phyloP scores from a whole-genome alignment of 2,113 vertebrate species.

The Castor canadensis region DNA sequence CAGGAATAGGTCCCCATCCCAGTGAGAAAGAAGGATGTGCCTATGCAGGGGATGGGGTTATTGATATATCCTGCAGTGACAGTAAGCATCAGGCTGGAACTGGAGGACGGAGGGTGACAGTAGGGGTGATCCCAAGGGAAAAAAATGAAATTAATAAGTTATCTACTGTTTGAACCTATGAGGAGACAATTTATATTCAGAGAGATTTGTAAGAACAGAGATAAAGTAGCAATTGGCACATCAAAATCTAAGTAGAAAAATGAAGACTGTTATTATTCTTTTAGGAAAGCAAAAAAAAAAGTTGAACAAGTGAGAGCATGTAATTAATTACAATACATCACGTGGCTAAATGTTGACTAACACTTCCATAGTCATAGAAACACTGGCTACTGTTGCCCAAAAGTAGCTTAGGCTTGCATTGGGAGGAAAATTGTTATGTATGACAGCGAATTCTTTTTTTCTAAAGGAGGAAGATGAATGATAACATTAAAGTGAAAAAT shows the following conservation, averaged over 20 bases:
- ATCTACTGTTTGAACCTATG: not conserved
- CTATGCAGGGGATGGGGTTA: too few relatives aligned
- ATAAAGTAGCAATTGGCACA: not conserved
- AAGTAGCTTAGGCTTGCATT: not conserved
- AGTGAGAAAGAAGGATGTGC: not conserved
- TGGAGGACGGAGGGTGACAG: not conserved
- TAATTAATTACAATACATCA: not conserved
- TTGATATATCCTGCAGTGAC: not conserved
- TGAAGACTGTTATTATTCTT: not conserved
- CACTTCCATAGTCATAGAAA: not conserved
- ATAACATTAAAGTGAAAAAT: not conserved
- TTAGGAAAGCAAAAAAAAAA: not conserved
- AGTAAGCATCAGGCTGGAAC: not conserved
- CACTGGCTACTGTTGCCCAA: not conserved
- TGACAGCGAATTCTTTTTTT: not conserved
- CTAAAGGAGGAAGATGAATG: not conserved
- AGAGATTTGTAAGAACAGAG: not conserved
- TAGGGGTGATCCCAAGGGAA: not conserved
- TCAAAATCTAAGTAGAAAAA: constrained; percentile 28
- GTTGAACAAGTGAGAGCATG: not conserved
- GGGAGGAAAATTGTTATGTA: not conserved
- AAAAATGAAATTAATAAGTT: not conserved
- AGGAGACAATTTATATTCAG: not conserved
- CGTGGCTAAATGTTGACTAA: not conserved
- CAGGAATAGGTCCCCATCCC: not conserved